Evolutionary conservation across 1,140 invertebrate genomes (phyloP), one percentile per base, ranked within the genome.

Genomic region (Aethina tumida): DNA sequence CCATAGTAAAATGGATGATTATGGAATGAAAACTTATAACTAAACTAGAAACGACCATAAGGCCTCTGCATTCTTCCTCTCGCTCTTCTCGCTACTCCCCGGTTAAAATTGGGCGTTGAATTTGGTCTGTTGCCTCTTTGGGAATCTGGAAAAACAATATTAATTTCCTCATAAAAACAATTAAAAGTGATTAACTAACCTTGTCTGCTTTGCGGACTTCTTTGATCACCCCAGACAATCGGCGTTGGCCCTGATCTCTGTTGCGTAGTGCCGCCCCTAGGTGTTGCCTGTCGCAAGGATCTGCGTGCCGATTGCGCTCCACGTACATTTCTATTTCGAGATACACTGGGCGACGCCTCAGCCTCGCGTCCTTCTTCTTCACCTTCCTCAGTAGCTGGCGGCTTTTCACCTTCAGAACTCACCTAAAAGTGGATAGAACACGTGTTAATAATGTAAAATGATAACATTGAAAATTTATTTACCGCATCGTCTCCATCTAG

Each of bases 341-440:
- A 56, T 0, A 70, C 68, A 8, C 69, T 69, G 2, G 75, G 74
- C 32, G 71, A 73, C 0, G 76, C 77, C 59, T 81, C 79, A 4
- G 75, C 77, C 52, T 81, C 79, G 15, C 76, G 69, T 6, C 75
- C 75, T 42, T 82, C 79, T 51, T 80, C 77, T 27, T 67, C 69
- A 39, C 60, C 59, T 43, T 74, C 71, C 40, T 70, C 69, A 8
- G 62, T 55, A 43, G 56, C 55, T 2, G 53, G 40, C 15, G 64
- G 59, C 41, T 78, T 77, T 48, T 79, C 75, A 26, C 70, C 70
- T 45, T 78, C 75, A 0, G 72, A 74, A 26, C 65, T 71, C 3
- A 73, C 71, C 66, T 49, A 35, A 25, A n/a, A 18, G 3, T 36
- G 9, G n/a, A 2, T 33, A 18, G 12, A 18, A 27, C 12, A 5